Conservation (phyloP, 2,888 invertebrate genomes). For the Lymantria monacha region DNA sequence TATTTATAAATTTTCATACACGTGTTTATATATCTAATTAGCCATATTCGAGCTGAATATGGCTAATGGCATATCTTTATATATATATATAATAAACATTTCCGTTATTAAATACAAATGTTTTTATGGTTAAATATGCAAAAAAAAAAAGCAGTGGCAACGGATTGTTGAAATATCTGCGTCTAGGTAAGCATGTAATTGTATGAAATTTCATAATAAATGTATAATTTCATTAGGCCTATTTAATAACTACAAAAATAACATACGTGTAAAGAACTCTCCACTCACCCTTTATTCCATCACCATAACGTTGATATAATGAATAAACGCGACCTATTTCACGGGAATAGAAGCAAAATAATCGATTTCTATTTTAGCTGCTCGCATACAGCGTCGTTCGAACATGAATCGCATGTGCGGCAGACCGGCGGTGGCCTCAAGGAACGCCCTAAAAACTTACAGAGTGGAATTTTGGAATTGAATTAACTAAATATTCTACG, state of each 20-base stretch:
- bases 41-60: no score
- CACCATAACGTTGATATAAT: constrained; percentile 19
- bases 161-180: no score
- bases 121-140: no score
- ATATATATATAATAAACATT: no score
- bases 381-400: constrained; percentile 44
- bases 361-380: constrained; percentile 71
- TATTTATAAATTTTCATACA: no score
- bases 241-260: background rate
- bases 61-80: no score
- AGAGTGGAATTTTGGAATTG: constrained; percentile 39
- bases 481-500: background rate
- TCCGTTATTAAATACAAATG: no score
- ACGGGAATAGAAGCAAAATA: constrained; percentile 57
- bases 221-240: background rate
- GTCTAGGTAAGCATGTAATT: no score
- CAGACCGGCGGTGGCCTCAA: constrained; percentile 20
- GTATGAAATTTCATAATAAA: no score
- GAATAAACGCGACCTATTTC: constrained; percentile 47
- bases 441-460: constrained; percentile 49
- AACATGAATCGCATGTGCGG: constrained; percentile 67
- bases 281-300: constrained; percentile 23
- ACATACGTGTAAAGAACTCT: background rate
- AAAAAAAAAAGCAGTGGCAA: no score
- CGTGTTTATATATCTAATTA: no score